Evolutionary conservation across 2,888 invertebrate species (phyloP).

Genomic region (Malthinus flaveolus): DNA sequence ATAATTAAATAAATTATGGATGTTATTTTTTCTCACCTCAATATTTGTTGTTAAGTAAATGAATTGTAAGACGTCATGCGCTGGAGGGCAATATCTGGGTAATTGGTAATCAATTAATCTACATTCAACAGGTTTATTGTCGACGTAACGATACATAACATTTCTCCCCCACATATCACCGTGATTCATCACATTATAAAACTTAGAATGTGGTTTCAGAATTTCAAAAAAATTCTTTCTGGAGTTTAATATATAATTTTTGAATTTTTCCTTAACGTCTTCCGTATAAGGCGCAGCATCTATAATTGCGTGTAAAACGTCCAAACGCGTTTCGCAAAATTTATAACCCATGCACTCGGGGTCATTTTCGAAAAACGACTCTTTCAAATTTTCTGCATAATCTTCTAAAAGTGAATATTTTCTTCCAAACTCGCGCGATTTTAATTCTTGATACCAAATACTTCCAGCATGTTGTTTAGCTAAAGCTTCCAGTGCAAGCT

Average conservation of each 20-base stretch:
- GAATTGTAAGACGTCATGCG: slow-evolving; percentile 60
- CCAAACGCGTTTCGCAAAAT: slow-evolving; percentile 8
- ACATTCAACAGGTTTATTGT: slow-evolving; percentile 34
- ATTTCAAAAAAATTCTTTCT: slow-evolving; percentile 38
- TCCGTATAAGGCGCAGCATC: slow-evolving; percentile 9
- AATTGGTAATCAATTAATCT: slow-evolving; percentile 46
- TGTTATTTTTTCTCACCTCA: slow-evolving; percentile 28
- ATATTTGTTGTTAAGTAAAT: slow-evolving; percentile 34
- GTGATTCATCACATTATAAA: slow-evolving; percentile 48
- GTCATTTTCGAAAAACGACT: slow-evolving; percentile 49
- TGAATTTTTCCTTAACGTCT: slow-evolving; percentile 15
- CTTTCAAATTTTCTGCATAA: slow-evolving; percentile 42
- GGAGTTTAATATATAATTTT: not conserved
- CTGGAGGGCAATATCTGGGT: slow-evolving; percentile 62
- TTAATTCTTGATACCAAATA: slow-evolving; percentile 39
- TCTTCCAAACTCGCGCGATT: slow-evolving; percentile 29
- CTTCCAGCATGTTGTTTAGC: slow-evolving; percentile 43
- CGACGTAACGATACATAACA: slow-evolving; percentile 40
- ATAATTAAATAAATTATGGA: slow-evolving; percentile 22
- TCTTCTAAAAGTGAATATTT: slow-evolving; percentile 36
- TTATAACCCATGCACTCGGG: slow-evolving; percentile 39
- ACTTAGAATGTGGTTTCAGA: slow-evolving; percentile 44
- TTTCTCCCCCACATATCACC: slow-evolving; percentile 46
- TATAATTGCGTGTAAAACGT: slow-evolving; percentile 8
- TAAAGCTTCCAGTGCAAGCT: slow-evolving; percentile 33